Percentiles rank a stretch among this genome's conserved stretches.
Conservation (phyloP, 1,140 invertebrate genomes). For the Euura saliciscinereae region DNA sequence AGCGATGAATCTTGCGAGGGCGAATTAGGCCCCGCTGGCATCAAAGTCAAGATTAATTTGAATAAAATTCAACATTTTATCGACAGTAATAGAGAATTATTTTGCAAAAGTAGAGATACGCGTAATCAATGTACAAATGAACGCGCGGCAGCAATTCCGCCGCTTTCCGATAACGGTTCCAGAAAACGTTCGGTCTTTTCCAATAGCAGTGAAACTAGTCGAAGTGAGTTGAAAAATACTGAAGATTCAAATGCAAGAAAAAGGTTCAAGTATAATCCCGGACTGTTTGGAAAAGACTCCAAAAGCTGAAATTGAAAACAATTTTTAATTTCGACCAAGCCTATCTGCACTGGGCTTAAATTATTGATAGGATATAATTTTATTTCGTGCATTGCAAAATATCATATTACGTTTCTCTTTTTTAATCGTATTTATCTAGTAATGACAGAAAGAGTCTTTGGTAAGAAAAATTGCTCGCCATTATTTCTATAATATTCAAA, state of each 20-base stretch:
- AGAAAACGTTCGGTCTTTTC: background rate
- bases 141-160: background rate
- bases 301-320: no score
- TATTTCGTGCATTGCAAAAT: no score
- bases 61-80: slow-evolving; percentile 43
- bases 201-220: background rate
- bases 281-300: no score
- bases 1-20: background rate
- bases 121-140: background rate
- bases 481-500: no score
- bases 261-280: background rate
- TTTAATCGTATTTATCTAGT: no score
- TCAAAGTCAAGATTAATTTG: slow-evolving; percentile 52
- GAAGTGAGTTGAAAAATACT: background rate
- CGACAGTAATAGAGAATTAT: slow-evolving; percentile 35
- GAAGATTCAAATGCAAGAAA: background rate
- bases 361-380: no score
- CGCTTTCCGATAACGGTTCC: background rate
- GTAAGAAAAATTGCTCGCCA: no score
- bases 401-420: no score
- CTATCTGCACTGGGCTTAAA: no score
- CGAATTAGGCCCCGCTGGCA: slow-evolving; percentile 9
- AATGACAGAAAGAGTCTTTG: no score
- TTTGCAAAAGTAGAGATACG: slow-evolving; percentile 28
- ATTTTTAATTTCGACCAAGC: no score